Evolutionary conservation across 2,797 vertebrate species (phyloP), one percentile per base, ranked within the genome.

Genomic region (Miichthys miiuy): DNA sequence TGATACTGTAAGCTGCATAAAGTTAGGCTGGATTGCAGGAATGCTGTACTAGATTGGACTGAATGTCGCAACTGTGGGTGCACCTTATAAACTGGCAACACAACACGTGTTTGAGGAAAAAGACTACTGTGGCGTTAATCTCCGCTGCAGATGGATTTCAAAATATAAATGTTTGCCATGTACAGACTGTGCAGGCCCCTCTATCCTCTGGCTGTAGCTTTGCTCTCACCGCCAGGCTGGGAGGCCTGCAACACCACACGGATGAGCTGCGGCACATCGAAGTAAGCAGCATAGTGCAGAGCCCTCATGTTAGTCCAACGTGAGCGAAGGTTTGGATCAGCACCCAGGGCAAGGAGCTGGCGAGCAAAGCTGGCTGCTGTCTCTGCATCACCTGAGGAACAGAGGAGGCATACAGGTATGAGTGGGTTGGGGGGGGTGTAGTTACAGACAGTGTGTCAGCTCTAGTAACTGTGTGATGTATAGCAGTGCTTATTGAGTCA

Each of bases 241-340:
- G 97, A 96, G 10, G 96, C 95, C 93, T 97, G 97, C 92, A 97
- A 79, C 87, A 99, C 96, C 74, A 98, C 93, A 34, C 84, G 86
- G 81, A 99, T 96, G 13, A 99, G 96, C 74, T 97, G 96, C 13
- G 98, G 97, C 71, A 99, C 98, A 54, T 99, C 98, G 25, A 99
- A 99, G 92, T 99, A 99, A 3, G 98, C 96, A 11, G 98, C 98
- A 11, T 99, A 99, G 90, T 99, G 98, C 91, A 99, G 93, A 42
- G 98, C 97, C 81, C 96, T 98, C 98, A 99, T 99, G 89, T 99
- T 98, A 27, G 98, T 99, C 98, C 98, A 99, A 46, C 97, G 97
- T 61, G 97, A 99, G 58, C 98, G 96, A 56, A 98, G 94, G 81
- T 95, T 96, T 2, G 95, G 95, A 44, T 99, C 97, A 0, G 97